phyloP scores from a whole-genome alignment of 2,888 invertebrate genomes.

The Aphidius colemani region DNA sequence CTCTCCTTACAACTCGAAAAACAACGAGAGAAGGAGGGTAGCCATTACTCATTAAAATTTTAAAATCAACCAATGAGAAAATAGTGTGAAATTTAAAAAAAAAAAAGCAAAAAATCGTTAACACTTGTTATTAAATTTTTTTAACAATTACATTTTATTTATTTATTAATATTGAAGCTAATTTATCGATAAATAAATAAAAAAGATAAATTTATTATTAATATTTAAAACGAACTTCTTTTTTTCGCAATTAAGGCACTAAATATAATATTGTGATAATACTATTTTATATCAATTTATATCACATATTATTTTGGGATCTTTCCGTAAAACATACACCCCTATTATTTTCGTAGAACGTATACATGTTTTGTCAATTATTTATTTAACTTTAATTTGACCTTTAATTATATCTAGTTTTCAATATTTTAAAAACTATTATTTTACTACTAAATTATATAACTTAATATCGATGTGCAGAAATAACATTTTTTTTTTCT shows the following conservation, averaged over 20 bases:
- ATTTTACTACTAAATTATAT: no score
- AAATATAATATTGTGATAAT: slow-evolving; percentile 21
- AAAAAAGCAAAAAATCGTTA: neutral
- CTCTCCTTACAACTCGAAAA: no score
- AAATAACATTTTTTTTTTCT: no score
- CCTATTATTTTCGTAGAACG: no score
- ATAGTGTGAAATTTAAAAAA: no score
- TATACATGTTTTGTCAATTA: no score
- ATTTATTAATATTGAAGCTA: neutral
- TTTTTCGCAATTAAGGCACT: slow-evolving; percentile 41
- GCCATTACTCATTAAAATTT: slow-evolving; percentile 9
- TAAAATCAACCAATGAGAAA: slow-evolving; percentile 3
- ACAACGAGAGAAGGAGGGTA: neutral
- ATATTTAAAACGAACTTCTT: neutral
- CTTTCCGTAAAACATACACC: no score
- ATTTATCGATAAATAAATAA: neutral
- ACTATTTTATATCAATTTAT: slow-evolving; percentile 12
- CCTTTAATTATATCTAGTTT: no score
- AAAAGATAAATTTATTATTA: neutral
- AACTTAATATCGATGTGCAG: no score
- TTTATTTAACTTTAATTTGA: no score
- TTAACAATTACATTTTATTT: neutral
- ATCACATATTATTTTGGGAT: no score
- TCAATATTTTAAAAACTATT: no score
- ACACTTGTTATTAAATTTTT: neutral